phyloP scores from a whole-genome alignment of 1,140 invertebrate genomes.

The Paraescarpia echinospica region DNA sequence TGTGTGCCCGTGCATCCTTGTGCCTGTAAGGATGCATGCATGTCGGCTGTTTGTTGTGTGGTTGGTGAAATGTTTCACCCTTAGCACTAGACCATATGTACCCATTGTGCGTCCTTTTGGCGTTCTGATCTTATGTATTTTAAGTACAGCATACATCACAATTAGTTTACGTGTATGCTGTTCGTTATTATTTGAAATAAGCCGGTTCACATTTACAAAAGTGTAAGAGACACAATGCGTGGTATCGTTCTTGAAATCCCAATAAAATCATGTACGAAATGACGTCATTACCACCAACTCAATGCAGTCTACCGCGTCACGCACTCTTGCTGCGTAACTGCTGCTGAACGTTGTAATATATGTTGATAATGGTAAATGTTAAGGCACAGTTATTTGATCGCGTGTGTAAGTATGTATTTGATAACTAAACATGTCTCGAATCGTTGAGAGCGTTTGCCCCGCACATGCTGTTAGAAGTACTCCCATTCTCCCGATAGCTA shows the following conservation, averaged over 20 bases:
- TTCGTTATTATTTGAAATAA: not conserved
- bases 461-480: not conserved
- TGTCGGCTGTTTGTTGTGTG: not conserved
- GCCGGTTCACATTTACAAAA: not conserved
- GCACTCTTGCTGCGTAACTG: not conserved
- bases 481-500: not conserved
- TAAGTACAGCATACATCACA: not conserved
- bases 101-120: not conserved
- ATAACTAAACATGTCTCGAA: not conserved
- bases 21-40: not conserved
- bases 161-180: not conserved
- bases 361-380: not conserved
- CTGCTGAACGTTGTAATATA: not conserved
- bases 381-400: not conserved
- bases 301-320: not conserved
- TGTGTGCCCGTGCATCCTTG: not conserved
- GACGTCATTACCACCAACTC: not conserved
- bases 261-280: not conserved
- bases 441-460: not conserved
- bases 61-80: not conserved
- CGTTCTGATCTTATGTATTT: not conserved
- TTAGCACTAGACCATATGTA: not conserved
- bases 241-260: not conserved
- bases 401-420: not conserved
- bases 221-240: not conserved